Evolutionary conservation across 2,888 invertebrate species (phyloP), one percentile per base, ranked within the genome.

Genomic region (Achlya flavicornis): DNA sequence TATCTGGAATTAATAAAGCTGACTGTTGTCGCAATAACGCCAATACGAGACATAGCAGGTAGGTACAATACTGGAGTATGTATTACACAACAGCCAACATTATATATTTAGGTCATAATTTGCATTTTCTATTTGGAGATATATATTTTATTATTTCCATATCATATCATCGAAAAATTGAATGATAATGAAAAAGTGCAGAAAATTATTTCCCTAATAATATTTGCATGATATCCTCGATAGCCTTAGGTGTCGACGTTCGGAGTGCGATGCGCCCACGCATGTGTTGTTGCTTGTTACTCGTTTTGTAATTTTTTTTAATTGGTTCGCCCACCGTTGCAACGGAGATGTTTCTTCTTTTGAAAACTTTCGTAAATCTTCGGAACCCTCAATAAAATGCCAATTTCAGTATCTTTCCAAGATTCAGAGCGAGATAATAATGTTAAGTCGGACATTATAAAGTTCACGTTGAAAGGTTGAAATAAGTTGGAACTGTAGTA

Each of bases 281-380:
- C 87, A 79, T 72, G 75, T 81, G 81, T 80, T 80, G 76, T 67
- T 74, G 72, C 70, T 73, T 70, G 66, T 60, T 76, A 66, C 76
- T 84, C 79, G 81, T 85, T 90, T 88, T 85, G 85, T 89, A 79
- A 82, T 83, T 86, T n/a, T 88, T 89, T 87, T 91, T 90, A 88
- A 90, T 89, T 89, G 80, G 83, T 77, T 87, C 89, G 87, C 89
- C 90, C 89, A 88, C 88, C 83, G 80, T 68, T 41, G 12, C 12
- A 41, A 41, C 26, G 16, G 0, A 16, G 66, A 60, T 64, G 63
- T 66, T 62, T 69, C 70, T 62, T 70, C 73, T 63, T 64, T 38
- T 66, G 71, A 74, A 32, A 64, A 63, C 65, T 71, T 70, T 76
- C 74, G 69, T 72, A 64, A 66, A 66, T 62, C 67, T 64, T 71